These are phyloP conservation scores for Rynchops niger DNA, from an alignment of 2,113 vertebrate species.

Conservation along the genomic window DNA sequence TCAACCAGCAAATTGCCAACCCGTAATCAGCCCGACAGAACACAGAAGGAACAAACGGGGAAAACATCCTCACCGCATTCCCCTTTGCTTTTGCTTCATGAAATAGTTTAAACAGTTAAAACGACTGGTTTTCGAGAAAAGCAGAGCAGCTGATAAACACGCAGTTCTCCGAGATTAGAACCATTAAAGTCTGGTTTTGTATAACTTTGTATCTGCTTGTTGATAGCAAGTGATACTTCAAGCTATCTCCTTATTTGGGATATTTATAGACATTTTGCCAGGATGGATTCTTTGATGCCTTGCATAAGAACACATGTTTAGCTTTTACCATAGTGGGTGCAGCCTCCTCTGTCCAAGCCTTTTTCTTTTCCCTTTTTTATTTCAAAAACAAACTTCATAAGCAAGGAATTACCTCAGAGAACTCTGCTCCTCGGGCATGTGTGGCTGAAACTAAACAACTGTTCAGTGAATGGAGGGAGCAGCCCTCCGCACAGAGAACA, in stretches of 20 bases:
- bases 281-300: constrained; percentile 38
- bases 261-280: constrained; percentile 46
- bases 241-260: constrained; percentile 55
- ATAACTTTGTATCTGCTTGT: neutral
- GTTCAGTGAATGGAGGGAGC: neutral
- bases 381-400: neutral
- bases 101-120: constrained; percentile 12
- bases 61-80: neutral
- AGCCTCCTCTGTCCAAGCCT: neutral
- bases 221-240: neutral
- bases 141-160: neutral
- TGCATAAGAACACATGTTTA: constrained; percentile 26
- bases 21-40: neutral
- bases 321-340: neutral
- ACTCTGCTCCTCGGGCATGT: neutral
- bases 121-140: neutral
- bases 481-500: neutral
- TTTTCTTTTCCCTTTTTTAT: neutral
- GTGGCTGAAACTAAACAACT: neutral
- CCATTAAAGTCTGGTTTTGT: neutral
- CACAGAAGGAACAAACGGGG: neutral
- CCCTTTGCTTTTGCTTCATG: neutral
- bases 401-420: neutral
- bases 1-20: neutral
- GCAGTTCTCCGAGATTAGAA: neutral